A percentile compares a stretch with the other conserved stretches of the same genome.
phyloP scores from a whole-genome alignment of 37 sponge, comb jelly and placozoan species.

The Agelas oroides region DNA sequence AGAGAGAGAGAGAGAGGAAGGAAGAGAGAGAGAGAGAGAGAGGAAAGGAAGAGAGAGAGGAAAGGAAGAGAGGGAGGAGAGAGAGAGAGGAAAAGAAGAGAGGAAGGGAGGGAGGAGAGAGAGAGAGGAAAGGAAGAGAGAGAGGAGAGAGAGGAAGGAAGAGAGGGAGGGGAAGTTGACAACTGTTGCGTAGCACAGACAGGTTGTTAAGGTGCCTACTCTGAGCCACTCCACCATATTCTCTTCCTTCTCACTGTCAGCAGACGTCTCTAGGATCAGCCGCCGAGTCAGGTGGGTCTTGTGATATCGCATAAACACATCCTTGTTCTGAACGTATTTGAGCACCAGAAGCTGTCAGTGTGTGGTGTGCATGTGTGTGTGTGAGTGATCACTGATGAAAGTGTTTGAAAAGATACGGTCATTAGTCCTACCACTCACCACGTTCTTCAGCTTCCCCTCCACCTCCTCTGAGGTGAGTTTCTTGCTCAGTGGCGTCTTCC shows the following conservation, averaged over 20 bases:
- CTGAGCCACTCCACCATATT: slow-evolving; percentile 97
- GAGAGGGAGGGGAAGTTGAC: slow-evolving; percentile 22
- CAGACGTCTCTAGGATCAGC: slow-evolving; percentile 89
- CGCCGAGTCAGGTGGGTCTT: slow-evolving; percentile 90
- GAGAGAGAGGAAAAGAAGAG: background rate
- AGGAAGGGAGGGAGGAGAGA: background rate
- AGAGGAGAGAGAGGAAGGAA: background rate
- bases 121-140: slow-evolving; percentile 4
- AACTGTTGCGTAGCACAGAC: background rate
- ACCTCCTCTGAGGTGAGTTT: slow-evolving; percentile 92
- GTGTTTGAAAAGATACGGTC: no score
- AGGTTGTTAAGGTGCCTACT: slow-evolving; percentile 22
- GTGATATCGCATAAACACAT: slow-evolving; percentile 96
- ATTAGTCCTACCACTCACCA: slow-evolving; percentile 56
- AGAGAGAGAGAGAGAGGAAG: background rate
- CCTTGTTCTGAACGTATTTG: slow-evolving; percentile 96
- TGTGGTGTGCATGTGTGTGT: background rate
- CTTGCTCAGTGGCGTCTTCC: slow-evolving; percentile 88
- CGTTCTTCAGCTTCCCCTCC: slow-evolving; percentile 78
- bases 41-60: slow-evolving; percentile 34
- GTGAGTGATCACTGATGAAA: background rate
- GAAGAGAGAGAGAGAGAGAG: slow-evolving; percentile 24
- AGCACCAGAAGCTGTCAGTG: slow-evolving; percentile 76
- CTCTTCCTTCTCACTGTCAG: slow-evolving; percentile 95
- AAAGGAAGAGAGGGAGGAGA: slow-evolving; percentile 9